Percentiles rank a stretch among this genome's conserved stretches.
phyloP scores from a whole-genome alignment of 2,113 vertebrate species.

The Campylomormyrus numenius region DNA sequence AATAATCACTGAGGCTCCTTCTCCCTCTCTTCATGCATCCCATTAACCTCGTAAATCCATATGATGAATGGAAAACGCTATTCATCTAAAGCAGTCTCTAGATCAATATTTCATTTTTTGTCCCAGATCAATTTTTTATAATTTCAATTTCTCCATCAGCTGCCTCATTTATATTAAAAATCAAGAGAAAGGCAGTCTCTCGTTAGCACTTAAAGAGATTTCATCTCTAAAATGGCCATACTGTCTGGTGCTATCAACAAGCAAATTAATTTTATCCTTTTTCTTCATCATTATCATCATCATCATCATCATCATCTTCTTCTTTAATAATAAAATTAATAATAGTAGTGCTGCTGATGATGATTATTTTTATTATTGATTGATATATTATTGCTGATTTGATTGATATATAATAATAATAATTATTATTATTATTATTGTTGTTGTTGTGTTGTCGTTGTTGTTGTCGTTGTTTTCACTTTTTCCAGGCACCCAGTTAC shows the following conservation, averaged over 20 bases:
- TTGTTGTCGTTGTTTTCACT: background rate
- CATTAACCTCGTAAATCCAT: background rate
- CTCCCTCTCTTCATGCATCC: background rate
- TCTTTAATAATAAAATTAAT: background rate
- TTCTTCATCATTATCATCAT: background rate
- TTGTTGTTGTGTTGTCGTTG: background rate
- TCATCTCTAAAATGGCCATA: background rate
- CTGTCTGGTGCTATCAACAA: background rate
- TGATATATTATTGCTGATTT: too few species aligned
- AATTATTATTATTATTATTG: too few species aligned
- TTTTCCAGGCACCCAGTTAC: background rate
- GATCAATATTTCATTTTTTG: background rate
- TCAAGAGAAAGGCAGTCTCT: background rate
- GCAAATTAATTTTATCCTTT: background rate
- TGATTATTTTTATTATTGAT: too few species aligned
- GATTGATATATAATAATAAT: too few species aligned
- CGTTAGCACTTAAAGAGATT: background rate
- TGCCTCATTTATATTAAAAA: background rate
- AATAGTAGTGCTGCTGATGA: background rate
- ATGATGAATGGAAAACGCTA: background rate
- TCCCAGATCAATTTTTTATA: background rate
- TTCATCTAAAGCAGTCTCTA: background rate
- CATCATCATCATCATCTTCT: background rate
- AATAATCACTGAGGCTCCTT: background rate
- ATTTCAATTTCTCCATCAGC: background rate